Conservation (phyloP, 2,888 invertebrate genomes). For the Xestia ashworthii region DNA sequence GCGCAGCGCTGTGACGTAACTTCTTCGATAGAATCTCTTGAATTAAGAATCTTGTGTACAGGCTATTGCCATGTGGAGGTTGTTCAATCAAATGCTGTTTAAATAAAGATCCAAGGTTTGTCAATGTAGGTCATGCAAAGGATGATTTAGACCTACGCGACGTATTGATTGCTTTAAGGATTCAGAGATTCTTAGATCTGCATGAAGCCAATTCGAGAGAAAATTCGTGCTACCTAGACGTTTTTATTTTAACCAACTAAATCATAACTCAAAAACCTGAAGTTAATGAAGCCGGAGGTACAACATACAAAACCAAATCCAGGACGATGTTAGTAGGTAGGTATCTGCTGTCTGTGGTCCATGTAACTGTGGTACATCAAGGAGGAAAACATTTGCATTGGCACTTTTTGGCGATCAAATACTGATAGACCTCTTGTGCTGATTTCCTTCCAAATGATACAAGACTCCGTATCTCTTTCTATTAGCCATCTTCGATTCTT, state of each 20-base stretch:
- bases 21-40: conserved; percentile 44
- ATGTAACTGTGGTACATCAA: background rate
- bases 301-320: background rate
- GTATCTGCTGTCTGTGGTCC: background rate
- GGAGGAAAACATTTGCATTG: conserved; percentile 43
- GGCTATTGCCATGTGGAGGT: conserved; percentile 25
- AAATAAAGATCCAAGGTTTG: conserved; percentile 25
- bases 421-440: conserved; percentile 16
- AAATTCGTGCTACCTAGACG: background rate
- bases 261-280: too few species aligned
- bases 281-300: background rate
- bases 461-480: background rate
- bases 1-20: conserved; percentile 49
- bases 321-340: background rate
- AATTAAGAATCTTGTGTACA: conserved; percentile 45
- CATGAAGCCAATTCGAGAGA: background rate
- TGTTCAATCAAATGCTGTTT: conserved; percentile 22
- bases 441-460: conserved; percentile 24
- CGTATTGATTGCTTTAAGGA: background rate
- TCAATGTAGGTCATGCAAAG: conserved; percentile 31
- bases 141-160: background rate
- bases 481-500: background rate
- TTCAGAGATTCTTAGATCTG: background rate
- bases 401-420: conserved; percentile 30
- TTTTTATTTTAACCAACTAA: background rate